phyloP scores from a whole-genome alignment of 2,888 invertebrate species.

The Netelia melanura region DNA sequence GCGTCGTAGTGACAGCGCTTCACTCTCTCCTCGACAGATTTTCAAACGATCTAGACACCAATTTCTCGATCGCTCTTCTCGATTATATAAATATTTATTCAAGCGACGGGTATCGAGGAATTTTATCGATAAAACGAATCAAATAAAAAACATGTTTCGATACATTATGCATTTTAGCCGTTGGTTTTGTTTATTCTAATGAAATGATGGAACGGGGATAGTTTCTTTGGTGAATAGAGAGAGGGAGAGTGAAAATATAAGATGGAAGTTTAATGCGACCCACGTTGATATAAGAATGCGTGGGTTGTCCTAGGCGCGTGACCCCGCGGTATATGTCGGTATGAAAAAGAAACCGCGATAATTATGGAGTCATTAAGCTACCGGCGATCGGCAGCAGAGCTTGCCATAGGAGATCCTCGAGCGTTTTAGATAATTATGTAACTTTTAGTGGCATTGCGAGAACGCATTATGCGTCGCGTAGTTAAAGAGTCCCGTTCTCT shows the following conservation, averaged over 20 bases:
- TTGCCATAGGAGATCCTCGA: conserved; percentile 19
- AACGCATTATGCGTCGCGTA: conserved; percentile 45
- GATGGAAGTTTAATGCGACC: conserved; percentile 19
- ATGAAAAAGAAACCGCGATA: conserved; percentile 67
- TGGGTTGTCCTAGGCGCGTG: conserved; percentile 53
- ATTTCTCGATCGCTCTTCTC: too few relatives aligned
- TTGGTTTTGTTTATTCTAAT: too few relatives aligned
- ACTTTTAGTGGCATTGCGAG: conserved; percentile 33
- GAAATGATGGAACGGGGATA: too few relatives aligned
- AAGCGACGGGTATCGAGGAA: too few relatives aligned
- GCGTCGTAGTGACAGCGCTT: conserved; percentile 23
- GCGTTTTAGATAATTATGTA: conserved; percentile 32
- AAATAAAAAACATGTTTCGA: too few relatives aligned
- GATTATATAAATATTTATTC: too few relatives aligned
- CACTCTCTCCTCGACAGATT: background rate
- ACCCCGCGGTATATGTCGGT: conserved; percentile 24
- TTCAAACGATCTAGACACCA: too few relatives aligned
- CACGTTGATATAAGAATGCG: conserved; percentile 23
- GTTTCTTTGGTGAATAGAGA: background rate
- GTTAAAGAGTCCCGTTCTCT: background rate
- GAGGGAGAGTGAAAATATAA: conserved; percentile 17
- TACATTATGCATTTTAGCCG: too few relatives aligned
- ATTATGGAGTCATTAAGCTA: conserved; percentile 70
- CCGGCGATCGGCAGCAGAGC: conserved; percentile 36
- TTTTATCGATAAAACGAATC: too few relatives aligned